Evolutionary conservation across 2,113 vertebrate species (phyloP), one percentile per base, ranked within the genome.

Genomic region (Neolamprologus ventralis): DNA sequence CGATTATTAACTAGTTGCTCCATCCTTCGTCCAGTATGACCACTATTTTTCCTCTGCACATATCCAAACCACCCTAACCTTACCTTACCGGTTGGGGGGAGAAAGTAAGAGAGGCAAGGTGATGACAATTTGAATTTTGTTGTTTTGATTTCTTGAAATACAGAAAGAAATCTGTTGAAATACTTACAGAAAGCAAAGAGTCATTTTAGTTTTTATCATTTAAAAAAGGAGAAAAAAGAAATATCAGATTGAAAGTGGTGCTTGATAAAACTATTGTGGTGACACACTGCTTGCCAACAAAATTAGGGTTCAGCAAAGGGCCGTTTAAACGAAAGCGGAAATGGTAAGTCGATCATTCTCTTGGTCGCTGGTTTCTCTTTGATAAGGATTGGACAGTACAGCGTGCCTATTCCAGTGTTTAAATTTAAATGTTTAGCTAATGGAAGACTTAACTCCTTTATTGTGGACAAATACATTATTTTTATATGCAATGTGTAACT

Each of bases 351-450:
- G 4, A 9, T 26, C 2, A 8, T 3, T 12, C 21, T 80, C 89
- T 85, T n/a, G 57, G 1, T 11, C 9, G 55, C 28, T 75, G 42
- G 28, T 85, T 81, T 21, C 11, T 88, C 89, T 86, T 86, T 13
- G 75, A 80, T 4, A 6, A 47, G 42, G 12, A 55, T 11, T 1
- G 9, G 6, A 1, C 0, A 12, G 8, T 0, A 19, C 65, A 26
- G 17, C 23, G 1, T 3, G 57, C 37, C 4, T 49, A 11, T 45
- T 28, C 13, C 10, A 7, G 12, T 71, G 3, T 23, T 63, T 35
- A 35, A n/a, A 3, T 7, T 1, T 26, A 26, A 23, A 7, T 1
- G 13, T 26, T 45, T 45, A 65, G 13, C 10, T 11, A 19, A 42
- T 5, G 10, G 11, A 11, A 3, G 3, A 57, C 7, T 21, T 47